A percentile compares a stretch with the other conserved stretches of the same genome.
Evolutionary conservation across 2,113 vertebrate genomes (phyloP).

Genomic region (Mystacornis crossleyi): DNA sequence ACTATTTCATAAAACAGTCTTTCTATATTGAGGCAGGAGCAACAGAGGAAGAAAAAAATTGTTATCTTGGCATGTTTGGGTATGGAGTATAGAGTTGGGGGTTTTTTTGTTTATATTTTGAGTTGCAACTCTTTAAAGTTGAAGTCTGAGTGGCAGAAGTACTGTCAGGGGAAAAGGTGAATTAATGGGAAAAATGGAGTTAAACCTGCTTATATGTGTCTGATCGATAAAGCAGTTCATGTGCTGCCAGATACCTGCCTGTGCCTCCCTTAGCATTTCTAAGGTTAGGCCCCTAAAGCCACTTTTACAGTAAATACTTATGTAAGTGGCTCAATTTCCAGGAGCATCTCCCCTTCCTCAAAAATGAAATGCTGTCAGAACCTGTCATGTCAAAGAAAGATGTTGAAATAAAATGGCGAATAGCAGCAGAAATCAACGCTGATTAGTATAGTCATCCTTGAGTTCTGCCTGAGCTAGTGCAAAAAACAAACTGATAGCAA

Average conservation of each 20-base stretch:
- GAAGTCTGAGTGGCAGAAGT: background rate
- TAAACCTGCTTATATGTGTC: background rate
- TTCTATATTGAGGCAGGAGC: background rate
- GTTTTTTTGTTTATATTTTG: background rate
- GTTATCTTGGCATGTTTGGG: background rate
- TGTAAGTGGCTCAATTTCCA: background rate
- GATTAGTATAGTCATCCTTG: background rate
- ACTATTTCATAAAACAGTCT: background rate
- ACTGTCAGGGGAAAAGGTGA: background rate
- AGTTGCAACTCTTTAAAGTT: background rate
- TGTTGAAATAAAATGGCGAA: background rate
- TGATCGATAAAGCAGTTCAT: background rate
- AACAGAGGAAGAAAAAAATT: background rate
- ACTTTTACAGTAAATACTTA: background rate
- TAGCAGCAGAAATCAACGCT: background rate
- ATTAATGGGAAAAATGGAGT: background rate
- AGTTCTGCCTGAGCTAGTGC: background rate
- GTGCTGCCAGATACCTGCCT: background rate
- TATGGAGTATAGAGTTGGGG: background rate
- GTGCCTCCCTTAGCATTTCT: background rate
- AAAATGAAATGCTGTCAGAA: background rate
- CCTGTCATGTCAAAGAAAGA: background rate
- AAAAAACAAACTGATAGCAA: background rate
- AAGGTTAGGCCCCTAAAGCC: background rate
- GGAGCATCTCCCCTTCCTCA: background rate